Conservation (phyloP, 2,888 invertebrate genomes). For the Drosophila ustulata region DNA sequence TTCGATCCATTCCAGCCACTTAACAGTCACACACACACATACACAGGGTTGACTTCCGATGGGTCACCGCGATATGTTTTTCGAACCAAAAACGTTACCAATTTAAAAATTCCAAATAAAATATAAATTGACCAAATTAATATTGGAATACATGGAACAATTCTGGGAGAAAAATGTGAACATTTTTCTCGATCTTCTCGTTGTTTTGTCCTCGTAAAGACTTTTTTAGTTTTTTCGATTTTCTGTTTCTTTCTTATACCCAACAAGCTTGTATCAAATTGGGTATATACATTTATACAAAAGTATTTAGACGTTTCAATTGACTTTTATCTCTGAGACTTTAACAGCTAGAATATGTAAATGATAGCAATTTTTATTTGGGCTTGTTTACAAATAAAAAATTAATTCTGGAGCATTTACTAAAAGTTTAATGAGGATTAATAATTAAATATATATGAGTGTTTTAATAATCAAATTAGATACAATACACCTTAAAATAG, state of each 20-base stretch:
- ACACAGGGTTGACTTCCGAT: slow-evolving; percentile 51
- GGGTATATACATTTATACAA: not conserved
- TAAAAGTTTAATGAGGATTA: too few species aligned
- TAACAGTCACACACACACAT: slow-evolving; percentile 57
- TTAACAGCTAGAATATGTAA: too few species aligned
- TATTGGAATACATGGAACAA: slow-evolving; percentile 84
- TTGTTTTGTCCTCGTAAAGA: slow-evolving; percentile 23
- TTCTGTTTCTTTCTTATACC: slow-evolving; percentile 3
- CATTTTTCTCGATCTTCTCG: slow-evolving; percentile 63
- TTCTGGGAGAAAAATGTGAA: slow-evolving; percentile 84
- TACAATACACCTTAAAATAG: too few species aligned
- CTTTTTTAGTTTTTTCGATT: slow-evolving; percentile 15
- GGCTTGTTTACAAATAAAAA: too few species aligned
- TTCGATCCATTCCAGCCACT: slow-evolving; percentile 75
- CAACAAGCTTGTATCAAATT: not conserved
- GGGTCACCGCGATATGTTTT: slow-evolving; percentile 73
- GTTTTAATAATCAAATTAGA: too few species aligned
- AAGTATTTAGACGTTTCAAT: too few species aligned
- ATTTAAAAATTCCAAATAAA: slow-evolving; percentile 85
- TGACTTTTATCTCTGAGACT: too few species aligned
- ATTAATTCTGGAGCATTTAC: too few species aligned
- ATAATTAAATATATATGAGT: too few species aligned
- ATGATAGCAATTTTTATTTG: too few species aligned
- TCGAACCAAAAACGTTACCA: slow-evolving; percentile 78
- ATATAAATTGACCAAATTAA: slow-evolving; percentile 85